These are phyloP conservation scores for Molothrus ater DNA, from an alignment of 2,797 vertebrate species.

Conservation along the genomic window DNA sequence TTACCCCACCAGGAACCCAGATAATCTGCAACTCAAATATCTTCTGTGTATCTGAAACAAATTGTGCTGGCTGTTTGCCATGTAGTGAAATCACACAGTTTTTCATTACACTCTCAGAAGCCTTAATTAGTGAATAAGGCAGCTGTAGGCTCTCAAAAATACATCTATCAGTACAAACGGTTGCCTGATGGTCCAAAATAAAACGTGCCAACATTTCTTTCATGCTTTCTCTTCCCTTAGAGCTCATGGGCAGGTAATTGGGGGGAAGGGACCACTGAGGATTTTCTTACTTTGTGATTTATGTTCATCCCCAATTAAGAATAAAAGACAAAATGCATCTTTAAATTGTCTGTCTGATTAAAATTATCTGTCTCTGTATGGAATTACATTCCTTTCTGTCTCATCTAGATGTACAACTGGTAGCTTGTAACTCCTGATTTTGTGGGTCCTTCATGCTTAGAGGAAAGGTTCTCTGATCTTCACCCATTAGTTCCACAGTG, in stretches of 20 bases:
- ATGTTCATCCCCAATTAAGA: not conserved
- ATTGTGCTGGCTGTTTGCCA: conserved; percentile 63
- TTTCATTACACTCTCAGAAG: conserved; percentile 67
- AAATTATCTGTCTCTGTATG: not conserved
- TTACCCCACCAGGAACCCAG: not conserved
- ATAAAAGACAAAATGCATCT: not conserved
- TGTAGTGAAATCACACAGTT: conserved; percentile 53
- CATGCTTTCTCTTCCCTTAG: not conserved
- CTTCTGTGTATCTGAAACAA: conserved; percentile 68
- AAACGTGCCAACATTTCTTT: conserved; percentile 6
- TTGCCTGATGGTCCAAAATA: conserved; percentile 43
- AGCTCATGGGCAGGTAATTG: not conserved
- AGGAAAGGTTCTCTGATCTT: not conserved
- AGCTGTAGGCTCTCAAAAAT: conserved; percentile 71
- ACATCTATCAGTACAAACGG: conserved; percentile 50
- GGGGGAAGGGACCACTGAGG: not conserved
- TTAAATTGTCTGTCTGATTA: not conserved
- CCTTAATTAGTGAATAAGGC: conserved; percentile 69
- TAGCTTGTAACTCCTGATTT: not conserved
- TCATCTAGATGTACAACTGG: not conserved
- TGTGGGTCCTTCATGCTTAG: not conserved
- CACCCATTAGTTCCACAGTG: not conserved
- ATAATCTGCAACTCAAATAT: conserved; percentile 64
- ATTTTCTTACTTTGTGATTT: not conserved
- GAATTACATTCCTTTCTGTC: not conserved